These are phyloP conservation scores for Zygaena filipendulae DNA, from an alignment of 2,888 invertebrate genomes.

Conservation along the genomic window DNA sequence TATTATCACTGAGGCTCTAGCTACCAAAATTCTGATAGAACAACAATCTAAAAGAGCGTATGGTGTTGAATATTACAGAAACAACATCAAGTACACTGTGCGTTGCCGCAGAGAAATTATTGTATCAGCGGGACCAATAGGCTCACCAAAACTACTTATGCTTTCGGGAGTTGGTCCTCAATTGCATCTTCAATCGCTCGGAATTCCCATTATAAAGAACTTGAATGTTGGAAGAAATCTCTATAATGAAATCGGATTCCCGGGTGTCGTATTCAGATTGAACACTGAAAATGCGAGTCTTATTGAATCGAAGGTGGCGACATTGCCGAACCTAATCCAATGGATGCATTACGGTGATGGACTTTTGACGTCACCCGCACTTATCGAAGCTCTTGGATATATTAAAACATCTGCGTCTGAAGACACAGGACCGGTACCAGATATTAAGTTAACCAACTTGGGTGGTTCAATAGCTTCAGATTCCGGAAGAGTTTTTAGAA, in stretches of 20 bases:
- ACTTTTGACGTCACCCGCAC: constrained; percentile 69
- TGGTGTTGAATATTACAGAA: constrained; percentile 75
- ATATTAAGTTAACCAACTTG: constrained; percentile 73
- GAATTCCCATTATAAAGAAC: constrained; percentile 71
- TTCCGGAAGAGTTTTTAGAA: constrained; percentile 56
- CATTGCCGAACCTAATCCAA: constrained; percentile 43
- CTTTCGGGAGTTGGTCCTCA: constrained; percentile 78
- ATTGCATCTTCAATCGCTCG: constrained; percentile 64
- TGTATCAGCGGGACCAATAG: constrained; percentile 86
- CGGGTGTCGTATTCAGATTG: constrained; percentile 55
- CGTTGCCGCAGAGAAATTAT: constrained; percentile 84
- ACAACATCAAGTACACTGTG: constrained; percentile 55
- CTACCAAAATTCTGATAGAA: constrained; percentile 54
- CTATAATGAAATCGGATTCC: constrained; percentile 71
- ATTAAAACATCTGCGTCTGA: constrained; percentile 67
- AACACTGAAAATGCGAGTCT: constrained; percentile 52
- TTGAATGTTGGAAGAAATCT: constrained; percentile 74
- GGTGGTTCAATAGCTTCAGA: constrained; percentile 73
- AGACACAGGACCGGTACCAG: constrained; percentile 68
- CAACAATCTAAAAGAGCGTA: constrained; percentile 70
- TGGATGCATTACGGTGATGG: constrained; percentile 65
- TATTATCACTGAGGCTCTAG: constrained; percentile 46
- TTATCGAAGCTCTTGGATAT: constrained; percentile 74
- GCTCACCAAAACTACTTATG: constrained; percentile 92
- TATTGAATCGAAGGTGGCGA: constrained; percentile 47